Base-by-base conservation (phyloP, 2,113 vertebrate genomes). In the Numenius arquata region DNA sequence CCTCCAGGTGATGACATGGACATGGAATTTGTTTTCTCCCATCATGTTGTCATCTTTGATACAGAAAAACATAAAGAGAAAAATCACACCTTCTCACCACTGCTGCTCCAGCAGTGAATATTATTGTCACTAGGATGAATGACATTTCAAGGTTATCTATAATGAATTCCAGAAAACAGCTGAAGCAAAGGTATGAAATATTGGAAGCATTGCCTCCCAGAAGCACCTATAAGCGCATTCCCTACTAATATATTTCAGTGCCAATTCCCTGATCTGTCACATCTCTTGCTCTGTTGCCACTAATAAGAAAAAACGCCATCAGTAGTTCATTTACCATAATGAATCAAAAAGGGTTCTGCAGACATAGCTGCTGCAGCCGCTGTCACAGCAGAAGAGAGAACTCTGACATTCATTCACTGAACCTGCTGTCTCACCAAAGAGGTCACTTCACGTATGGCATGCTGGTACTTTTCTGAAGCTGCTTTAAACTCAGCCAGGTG, bases 401-500 rank as follows among this genome's bases (percentile, higher is more conserved):
- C 19, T 68, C 23, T 2, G 3, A n/a, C 21, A 48, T 34, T n/a
- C 40, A 11, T 75, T 98, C 93, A 98, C 90, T 97, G 95, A 74
- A 48, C 85, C 85, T 97, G 97, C 19, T 67, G 58, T 92, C 93
- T 97, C 83, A 98, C 98, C 68, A 76, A 74, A 23, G 97, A 91
- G 80, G 90, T 97, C 55, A 98, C 97, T 77, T 98, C 98, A 17
- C 2, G 47, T 84, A 98, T 98, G 83, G 95, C 97, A 17, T 2
- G 2, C 55, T 97, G 97, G 56, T 98, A 98, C 78, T 97, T 97
- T 87, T 98, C 97, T 21, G 98, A 98, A 20, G 98, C 98, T 34
- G 87, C 95, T 80, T 97, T 98, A 94, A 98, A 98, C 55, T 98
- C 98, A 58, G 96, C 52, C 86, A 98, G 95, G 74, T 98, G 98